Evolutionary conservation across 1,140 invertebrate species (phyloP), one percentile per base, ranked within the genome.

Genomic region (Papilio glaucus): DNA sequence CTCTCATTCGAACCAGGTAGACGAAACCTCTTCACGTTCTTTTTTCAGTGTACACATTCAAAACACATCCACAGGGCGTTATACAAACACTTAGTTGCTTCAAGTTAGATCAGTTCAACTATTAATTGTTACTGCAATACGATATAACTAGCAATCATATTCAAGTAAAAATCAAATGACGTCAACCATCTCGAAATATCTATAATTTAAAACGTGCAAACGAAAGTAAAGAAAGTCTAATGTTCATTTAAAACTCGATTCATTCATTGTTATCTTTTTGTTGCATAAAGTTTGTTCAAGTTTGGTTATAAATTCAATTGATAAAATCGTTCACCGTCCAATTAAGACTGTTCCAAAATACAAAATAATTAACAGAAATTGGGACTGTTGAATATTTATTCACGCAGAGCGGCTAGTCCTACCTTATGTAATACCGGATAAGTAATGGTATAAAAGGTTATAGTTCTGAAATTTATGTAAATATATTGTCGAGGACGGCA

Each of bases 1-100:
- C 83, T 90, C 86, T 84, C 88, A 90, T 90, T 79, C 87, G 87
- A 83, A 81, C 77, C 78, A 80, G 74, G 72, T 53, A 65, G 60
- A 77, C 75, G 71, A 81, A 71, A 77, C 77, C 75, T 80, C 78
- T 77, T 73, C 61, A 49, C 74, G 71, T 74, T 80, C 76, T 77
- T 76, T 78, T 71, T 76, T 75, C 70, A 37, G 70, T 78, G 61
- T 72, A 76, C 75, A 82, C 78, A 74, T 71, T 72, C 67, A 74
- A 71, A 79, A 74, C 24, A 60, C 57, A 60, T 60, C 26, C 24
- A 60, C 24, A 6, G 5, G 26, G 2, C 21, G 42, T 7, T 45
- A 21, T 18, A 21, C 9, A 21, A 49, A 49, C 6, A 18, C 18
- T 49, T 49, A 15, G 6, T 2, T 49, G 45, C 8, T 49, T 8